These are phyloP conservation scores for Acrossocheilus wenchowensis DNA, from an alignment of 2,797 vertebrate genomes.

Conservation along the genomic window DNA sequence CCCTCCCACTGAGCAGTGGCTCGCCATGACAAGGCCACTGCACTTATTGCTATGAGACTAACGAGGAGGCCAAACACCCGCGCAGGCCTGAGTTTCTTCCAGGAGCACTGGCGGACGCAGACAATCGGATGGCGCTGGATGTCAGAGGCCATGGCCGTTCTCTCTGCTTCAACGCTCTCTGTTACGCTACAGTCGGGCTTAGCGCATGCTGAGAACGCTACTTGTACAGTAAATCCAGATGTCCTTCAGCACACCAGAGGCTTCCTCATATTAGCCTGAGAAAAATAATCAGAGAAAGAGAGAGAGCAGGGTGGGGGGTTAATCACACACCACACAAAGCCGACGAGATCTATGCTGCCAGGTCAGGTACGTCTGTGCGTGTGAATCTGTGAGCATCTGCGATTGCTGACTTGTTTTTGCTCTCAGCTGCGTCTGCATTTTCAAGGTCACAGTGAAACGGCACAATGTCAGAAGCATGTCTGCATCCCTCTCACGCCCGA, in stretches of 20 bases:
- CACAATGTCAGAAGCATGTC: constrained; percentile 53
- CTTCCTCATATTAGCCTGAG: constrained; percentile 81
- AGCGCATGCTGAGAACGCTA: constrained; percentile 68
- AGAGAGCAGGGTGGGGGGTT: background rate
- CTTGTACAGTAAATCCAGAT: constrained; percentile 59
- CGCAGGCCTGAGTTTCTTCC: constrained; percentile 88
- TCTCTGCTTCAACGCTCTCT: constrained; percentile 36
- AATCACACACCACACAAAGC: constrained; percentile 15
- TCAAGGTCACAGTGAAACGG: constrained; percentile 62
- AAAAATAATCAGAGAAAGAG: constrained; percentile 40
- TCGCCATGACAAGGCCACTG: constrained; percentile 83
- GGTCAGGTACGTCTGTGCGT: background rate
- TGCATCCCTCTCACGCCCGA: constrained; percentile 9
- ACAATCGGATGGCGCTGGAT: background rate
- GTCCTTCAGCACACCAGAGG: constrained; percentile 73
- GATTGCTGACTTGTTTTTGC: constrained; percentile 51
- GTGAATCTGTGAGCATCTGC: background rate
- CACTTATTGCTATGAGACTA: constrained; percentile 89
- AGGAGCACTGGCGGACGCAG: constrained; percentile 70
- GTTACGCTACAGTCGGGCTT: constrained; percentile 54
- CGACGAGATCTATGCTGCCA: constrained; percentile 17
- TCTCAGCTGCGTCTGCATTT: constrained; percentile 50
- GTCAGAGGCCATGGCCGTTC: constrained; percentile 47
- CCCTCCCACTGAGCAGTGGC: constrained; percentile 68
- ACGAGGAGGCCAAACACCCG: constrained; percentile 86